Base-by-base conservation (phyloP, 35 echinoderm and acorn worm species). In the Anneissia japonica region DNA sequence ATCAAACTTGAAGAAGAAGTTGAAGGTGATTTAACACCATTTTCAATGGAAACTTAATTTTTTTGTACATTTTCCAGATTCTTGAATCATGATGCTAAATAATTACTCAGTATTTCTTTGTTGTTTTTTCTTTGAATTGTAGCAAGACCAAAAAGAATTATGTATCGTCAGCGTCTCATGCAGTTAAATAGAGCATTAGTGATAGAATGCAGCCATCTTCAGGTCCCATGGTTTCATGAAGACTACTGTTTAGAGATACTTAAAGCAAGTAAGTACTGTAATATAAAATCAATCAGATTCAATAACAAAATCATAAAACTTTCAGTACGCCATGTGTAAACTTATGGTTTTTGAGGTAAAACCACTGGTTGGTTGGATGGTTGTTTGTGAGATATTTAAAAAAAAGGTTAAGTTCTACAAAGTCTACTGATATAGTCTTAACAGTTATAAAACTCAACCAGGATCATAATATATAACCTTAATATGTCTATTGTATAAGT, bases 151-250 rank as follows among this genome's bases (percentile, higher is more conserved):
- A 39, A 80, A 31, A 74, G 73, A 34, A 82, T 86, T 46, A 84
- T 93, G 90, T 97, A 90, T 55, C 72, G 94, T 14, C 64, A 84
- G 5, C 89, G 82, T 38, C 87, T 97, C 87, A 97, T 97, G 94
- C 81, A 97, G 34, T 74, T 97, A 14, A 97, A 97, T 74, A 80
- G 94, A 74, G 82, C 94, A 9, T 39, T 97, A 31, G 88, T 84
- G 0, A 43, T 97, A 72, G 95, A 97, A 79, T 91, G 91, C 37
- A 91, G 88, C 0, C 91, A 97, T 36, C 75, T 91, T 29, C 88
- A 93, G 37, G 84, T 97, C 4, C 94, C 94, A 12, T 97, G 94
- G 94, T 97, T 97, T 34, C 91, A 97, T 74, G 91, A 97, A 84
- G 88, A 97, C 28, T 91, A 88, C 39, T 93, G 91, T 38, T 74